Base-by-base conservation (phyloP, 2,888 invertebrate genomes). In the Melanchra persicariae region DNA sequence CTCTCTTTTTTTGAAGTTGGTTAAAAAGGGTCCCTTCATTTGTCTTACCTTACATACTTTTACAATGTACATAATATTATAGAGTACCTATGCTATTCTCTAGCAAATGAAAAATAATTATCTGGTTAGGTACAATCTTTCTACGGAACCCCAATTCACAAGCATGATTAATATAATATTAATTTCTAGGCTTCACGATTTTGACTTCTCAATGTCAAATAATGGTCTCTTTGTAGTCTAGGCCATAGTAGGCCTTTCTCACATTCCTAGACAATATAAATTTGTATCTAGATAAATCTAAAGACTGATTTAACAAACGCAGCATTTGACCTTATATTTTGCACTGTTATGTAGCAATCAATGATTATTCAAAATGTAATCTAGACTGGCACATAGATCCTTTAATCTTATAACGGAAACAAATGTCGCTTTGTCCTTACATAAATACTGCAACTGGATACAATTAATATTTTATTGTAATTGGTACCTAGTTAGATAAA, bases 401-500 rank as follows among this genome's bases (percentile, higher is more conserved):
- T 45, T 34, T 37, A 66, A 55, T 68, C 58, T 59, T 12, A 22
- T 15, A 79, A 37, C 62, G 75, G 80, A 77, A 79, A 65, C 24
- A 60, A 72, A 54, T 51, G 37, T 59, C 49, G 22, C 43, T 74
- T 49, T 58, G 61, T 68, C 61, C 43, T 52, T 54, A 49, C 47
- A 74, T 67, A 77, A 74, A 77, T 22, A 66, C 40, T 58, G 51
- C n/a, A 47, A 26, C 40, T 40, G 49, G 74, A 54, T 69, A n/a
- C n/a, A n/a, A n/a, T n/a, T n/a, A 49, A 57, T 57, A 57, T 47
- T n/a, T 52, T 68, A 69, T 74, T 76, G 52, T 59, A 52, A 69
- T 69, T 74, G 52, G 24, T 34, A n/a, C n/a, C n/a, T n/a, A 34
- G 54, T 59, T 34, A 43, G 74, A 74, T 74, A 74, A 76, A 68